Evolutionary conservation across 2,888 invertebrate genomes (phyloP), one percentile per base, ranked within the genome.

Genomic region (Hymenopus coronatus): DNA sequence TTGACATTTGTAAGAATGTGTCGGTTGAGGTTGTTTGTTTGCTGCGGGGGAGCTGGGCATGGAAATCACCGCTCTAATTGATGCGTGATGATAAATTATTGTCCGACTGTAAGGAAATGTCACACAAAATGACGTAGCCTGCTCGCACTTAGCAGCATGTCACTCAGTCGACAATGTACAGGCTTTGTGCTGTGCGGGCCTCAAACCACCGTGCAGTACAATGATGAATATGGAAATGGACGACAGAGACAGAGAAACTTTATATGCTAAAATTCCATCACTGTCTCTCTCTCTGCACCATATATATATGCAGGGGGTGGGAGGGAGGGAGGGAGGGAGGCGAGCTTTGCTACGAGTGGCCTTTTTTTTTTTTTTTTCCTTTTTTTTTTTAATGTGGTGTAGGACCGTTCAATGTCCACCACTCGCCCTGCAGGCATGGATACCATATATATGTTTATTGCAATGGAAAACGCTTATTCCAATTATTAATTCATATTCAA

Each of bases 401-500:
- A 82, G 82, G 87, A 82, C 87, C 87, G 82, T 87, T 87, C 87
- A 87, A 82, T 87, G 87, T 27, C 40, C 87, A 87, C 20, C 84
- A 25, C 84, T 30, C 27, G 82, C 87, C 87, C 87, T 28, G 28
- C n/a, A 82, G 87, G 87, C 87, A 87, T 81, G 40, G 87, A 87
- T 87, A 87, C 87, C 87, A 87, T 87, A 87, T 87, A 89, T 89
- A 89, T 89, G 89, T 89, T 89, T 89, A 89, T 89, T 89, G 89
- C 89, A 89, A 89, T 89, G 89, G 89, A 89, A 89, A 89, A 86
- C 89, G 89, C 89, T 89, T 89, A 87, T 87, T 87, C 87, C 87
- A 87, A 87, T 87, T 87, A 87, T 87, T 87, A 87, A 87, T 87
- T 87, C 87, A 87, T 87, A 87, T 87, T 87, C 87, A 87, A 82